Conservation (phyloP, 2,888 invertebrate species). For the Phortica magna region DNA sequence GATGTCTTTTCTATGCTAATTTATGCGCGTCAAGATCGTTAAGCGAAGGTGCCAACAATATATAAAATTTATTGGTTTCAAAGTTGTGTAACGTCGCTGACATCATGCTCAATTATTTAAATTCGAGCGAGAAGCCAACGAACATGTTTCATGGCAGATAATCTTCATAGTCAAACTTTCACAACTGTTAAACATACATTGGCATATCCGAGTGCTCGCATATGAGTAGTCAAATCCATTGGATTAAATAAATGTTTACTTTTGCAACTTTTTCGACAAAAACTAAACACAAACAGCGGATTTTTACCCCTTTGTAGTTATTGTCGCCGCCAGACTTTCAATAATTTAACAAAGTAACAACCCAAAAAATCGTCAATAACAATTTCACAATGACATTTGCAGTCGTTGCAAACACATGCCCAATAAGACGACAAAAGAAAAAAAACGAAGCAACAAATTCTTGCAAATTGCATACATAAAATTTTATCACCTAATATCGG, state of each 20-base stretch:
- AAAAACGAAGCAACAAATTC: slow-evolving; percentile 64
- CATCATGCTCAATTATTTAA: neutral
- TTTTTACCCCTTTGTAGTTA: neutral
- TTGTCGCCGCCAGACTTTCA: slow-evolving; percentile 39
- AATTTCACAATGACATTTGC: slow-evolving; percentile 61
- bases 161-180: neutral
- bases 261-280: neutral
- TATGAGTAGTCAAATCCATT: no score
- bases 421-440: neutral
- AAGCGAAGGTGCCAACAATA: slow-evolving; percentile 62
- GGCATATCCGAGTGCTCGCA: neutral
- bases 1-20: slow-evolving; percentile 71
- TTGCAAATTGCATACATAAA: slow-evolving; percentile 71
- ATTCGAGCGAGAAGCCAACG: no score
- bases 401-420: slow-evolving; percentile 31
- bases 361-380: slow-evolving; percentile 63
- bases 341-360: slow-evolving; percentile 58
- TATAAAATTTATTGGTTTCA: neutral
- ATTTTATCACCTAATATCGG: slow-evolving; percentile 73
- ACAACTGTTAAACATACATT: neutral
- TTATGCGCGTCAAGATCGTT: slow-evolving; percentile 39
- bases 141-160: neutral
- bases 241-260: no score
- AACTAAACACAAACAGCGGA: neutral
- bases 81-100: neutral